Percentiles rank a stretch among this genome's conserved stretches.
These are phyloP conservation scores for Phyllotis vaccarum DNA, from an alignment of 2,797 vertebrate genomes.

Conservation along the genomic window DNA sequence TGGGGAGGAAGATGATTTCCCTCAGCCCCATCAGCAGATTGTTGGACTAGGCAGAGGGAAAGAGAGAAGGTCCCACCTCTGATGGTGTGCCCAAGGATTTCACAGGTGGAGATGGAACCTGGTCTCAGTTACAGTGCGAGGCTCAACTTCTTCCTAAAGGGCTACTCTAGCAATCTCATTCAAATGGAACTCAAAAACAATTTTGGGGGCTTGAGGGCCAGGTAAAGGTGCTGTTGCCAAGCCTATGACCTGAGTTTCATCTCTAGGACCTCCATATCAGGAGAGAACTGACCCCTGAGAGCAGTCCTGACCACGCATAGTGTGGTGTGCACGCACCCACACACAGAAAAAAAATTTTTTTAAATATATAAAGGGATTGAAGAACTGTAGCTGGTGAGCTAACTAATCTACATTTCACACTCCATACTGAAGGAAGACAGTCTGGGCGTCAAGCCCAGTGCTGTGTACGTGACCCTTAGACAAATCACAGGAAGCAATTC, in stretches of 20 bases:
- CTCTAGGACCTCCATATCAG: background rate
- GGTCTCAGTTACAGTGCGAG: background rate
- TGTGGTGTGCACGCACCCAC: background rate
- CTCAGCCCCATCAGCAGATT: background rate
- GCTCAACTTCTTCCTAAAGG: background rate
- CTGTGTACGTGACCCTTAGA: background rate
- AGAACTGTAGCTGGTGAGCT: background rate
- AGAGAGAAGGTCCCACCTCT: background rate
- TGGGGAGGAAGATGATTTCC: background rate
- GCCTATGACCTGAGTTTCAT: background rate
- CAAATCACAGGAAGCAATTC: background rate
- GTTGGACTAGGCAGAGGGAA: background rate
- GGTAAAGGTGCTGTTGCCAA: background rate
- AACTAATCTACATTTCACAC: background rate
- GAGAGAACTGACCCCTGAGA: background rate
- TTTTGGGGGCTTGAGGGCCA: background rate
- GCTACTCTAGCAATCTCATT: conserved; percentile 9
- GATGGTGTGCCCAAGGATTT: background rate
- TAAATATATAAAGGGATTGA: background rate
- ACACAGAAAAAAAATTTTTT: background rate
- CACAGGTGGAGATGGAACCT: background rate
- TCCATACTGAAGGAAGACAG: background rate
- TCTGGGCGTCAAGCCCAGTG: background rate
- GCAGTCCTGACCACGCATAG: background rate
- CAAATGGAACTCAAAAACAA: background rate